phyloP scores from a whole-genome alignment of 2,797 vertebrate species.

The Philypnodon macrostomus region DNA sequence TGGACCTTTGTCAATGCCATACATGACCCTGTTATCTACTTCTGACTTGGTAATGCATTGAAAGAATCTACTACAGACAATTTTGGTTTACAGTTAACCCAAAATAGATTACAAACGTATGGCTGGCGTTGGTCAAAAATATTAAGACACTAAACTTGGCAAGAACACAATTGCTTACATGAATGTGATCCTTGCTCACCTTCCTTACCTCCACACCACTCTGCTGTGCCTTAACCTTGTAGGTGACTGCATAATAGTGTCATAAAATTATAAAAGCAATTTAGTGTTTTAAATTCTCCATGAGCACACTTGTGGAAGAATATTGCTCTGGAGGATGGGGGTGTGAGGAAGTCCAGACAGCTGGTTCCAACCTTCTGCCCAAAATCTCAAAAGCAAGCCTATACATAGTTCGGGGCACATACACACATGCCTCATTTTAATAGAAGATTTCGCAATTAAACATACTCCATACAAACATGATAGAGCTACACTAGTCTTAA shows the following conservation, averaged over 20 bases:
- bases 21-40: slow-evolving; percentile 5
- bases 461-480: no score
- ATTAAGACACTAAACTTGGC: background rate
- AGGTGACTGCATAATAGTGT: background rate
- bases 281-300: slow-evolving; percentile 6
- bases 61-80: background rate
- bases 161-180: background rate
- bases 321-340: background rate
- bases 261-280: slow-evolving; percentile 6
- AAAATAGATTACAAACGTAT: background rate
- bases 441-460: no score
- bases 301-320: background rate
- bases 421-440: slow-evolving; percentile 9
- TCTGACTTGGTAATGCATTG: background rate
- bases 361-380: no score
- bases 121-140: background rate
- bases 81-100: background rate
- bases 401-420: no score
- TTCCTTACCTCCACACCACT: background rate
- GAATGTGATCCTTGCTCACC: background rate
- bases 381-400: no score
- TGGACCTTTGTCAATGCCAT: slow-evolving; percentile 1
- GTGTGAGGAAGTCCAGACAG: slow-evolving; percentile 9
- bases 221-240: slow-evolving; percentile 1
- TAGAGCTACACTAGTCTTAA: no score